Conservation (phyloP, 1,140 invertebrate genomes). For the Teleopsis dalmanni region DNA sequence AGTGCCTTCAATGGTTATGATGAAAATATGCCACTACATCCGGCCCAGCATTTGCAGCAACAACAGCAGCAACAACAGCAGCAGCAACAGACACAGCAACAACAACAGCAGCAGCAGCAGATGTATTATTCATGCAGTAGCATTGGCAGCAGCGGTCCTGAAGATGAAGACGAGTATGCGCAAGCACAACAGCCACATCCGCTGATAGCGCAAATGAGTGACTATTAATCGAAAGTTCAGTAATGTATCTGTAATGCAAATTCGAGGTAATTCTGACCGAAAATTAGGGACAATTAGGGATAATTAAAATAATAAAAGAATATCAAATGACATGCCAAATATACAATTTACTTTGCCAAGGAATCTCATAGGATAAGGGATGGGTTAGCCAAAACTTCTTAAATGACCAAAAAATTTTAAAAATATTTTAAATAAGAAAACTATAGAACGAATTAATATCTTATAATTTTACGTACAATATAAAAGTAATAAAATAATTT, state of each 20-base stretch:
- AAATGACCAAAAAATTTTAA: too few species aligned
- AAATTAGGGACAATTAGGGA: too few species aligned
- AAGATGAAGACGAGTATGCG: slow-evolving; percentile 25
- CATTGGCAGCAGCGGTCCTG: slow-evolving; percentile 29
- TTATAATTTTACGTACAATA: too few species aligned
- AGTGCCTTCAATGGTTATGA: slow-evolving; percentile 20
- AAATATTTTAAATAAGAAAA: too few species aligned
- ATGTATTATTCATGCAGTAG: slow-evolving; percentile 30
- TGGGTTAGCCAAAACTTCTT: too few species aligned
- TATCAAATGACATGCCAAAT: too few species aligned
- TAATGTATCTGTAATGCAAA: not conserved
- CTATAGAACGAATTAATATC: too few species aligned
- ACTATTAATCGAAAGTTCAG: slow-evolving; percentile 7
- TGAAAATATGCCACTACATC: not conserved
- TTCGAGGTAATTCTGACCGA: not conserved
- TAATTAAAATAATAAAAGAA: too few species aligned
- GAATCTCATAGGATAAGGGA: too few species aligned
- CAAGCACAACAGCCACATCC: slow-evolving; percentile 2
- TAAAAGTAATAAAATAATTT: too few species aligned
- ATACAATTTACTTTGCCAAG: too few species aligned
- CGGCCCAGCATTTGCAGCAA: not conserved
- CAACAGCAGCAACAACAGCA: not conserved
- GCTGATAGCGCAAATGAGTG: slow-evolving; percentile 9
- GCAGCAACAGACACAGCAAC: slow-evolving; percentile 6
- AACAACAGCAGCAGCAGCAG: not conserved